Evolutionary conservation across 2,888 invertebrate species (phyloP).

Genomic region (Amphipyra berbera): DNA sequence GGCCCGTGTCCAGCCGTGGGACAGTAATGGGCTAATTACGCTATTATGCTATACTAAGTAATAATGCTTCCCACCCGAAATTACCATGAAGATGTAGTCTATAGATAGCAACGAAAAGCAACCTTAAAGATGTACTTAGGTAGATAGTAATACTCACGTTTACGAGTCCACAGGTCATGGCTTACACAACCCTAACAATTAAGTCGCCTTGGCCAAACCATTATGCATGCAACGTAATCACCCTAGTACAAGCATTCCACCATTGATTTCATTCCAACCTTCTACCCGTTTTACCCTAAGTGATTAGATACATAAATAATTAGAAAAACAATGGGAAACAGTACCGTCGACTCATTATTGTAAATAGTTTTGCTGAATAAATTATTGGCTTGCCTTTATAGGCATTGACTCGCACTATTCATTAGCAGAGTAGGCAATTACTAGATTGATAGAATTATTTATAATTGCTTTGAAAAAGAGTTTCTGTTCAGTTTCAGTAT

Average conservation of each 20-base stretch:
- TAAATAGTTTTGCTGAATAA: conserved; percentile 41
- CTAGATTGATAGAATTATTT: not conserved
- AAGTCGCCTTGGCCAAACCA: conserved; percentile 44
- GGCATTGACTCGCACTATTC: conserved; percentile 11
- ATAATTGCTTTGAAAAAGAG: not conserved
- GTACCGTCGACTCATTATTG: conserved; percentile 31
- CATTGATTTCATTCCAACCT: conserved; percentile 37
- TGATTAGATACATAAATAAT: conserved; percentile 29
- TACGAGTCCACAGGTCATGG: conserved; percentile 21
- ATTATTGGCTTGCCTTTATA: conserved; percentile 25
- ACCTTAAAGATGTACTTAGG: not conserved
- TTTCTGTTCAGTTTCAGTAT: not conserved
- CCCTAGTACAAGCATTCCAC: conserved; percentile 7
- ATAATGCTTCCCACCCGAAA: not conserved
- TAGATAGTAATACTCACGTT: conserved; percentile 1
- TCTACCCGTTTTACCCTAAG: conserved; percentile 15
- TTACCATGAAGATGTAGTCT: conserved; percentile 9
- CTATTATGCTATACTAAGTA: no score
- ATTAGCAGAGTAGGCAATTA: conserved; percentile 14
- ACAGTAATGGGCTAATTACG: no score
- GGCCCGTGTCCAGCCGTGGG: no score
- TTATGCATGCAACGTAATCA: conserved; percentile 31
- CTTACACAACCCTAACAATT: conserved; percentile 19
- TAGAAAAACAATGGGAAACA: conserved; percentile 12
- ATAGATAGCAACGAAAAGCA: conserved; percentile 5